phyloP scores from a whole-genome alignment of 2,113 vertebrate species.

The Tringa solitaria region DNA sequence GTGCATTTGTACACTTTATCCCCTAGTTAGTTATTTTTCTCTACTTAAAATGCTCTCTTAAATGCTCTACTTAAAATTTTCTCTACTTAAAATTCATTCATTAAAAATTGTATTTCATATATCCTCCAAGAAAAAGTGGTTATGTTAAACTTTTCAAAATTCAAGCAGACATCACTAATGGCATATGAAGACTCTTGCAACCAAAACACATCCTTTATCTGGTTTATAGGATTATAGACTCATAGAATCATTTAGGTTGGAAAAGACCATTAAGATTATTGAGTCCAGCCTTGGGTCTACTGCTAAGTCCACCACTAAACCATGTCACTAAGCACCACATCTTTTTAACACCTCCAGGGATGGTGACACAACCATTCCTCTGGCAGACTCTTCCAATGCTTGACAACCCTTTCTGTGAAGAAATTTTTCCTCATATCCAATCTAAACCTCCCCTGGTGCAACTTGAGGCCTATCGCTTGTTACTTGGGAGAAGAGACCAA shows the following conservation, averaged over 20 bases:
- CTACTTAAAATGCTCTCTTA: background rate
- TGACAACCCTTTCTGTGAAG: background rate
- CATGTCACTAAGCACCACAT: background rate
- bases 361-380: background rate
- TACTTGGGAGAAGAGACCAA: background rate
- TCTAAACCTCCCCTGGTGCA: background rate
- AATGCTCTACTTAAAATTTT: no score
- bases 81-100: no score
- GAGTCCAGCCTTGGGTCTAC: background rate
- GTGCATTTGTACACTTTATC: background rate
- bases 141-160: background rate
- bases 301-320: background rate
- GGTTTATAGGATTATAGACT: background rate
- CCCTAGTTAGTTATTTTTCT: background rate
- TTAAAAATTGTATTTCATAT: background rate
- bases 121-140: background rate
- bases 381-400: background rate
- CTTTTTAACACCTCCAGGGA: background rate
- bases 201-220: background rate
- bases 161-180: background rate
- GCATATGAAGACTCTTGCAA: background rate
- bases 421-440: background rate
- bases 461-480: background rate
- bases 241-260: background rate
- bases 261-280: background rate